Base-by-base conservation (phyloP, 2,888 invertebrate genomes). In the Entomobrya proxima region DNA sequence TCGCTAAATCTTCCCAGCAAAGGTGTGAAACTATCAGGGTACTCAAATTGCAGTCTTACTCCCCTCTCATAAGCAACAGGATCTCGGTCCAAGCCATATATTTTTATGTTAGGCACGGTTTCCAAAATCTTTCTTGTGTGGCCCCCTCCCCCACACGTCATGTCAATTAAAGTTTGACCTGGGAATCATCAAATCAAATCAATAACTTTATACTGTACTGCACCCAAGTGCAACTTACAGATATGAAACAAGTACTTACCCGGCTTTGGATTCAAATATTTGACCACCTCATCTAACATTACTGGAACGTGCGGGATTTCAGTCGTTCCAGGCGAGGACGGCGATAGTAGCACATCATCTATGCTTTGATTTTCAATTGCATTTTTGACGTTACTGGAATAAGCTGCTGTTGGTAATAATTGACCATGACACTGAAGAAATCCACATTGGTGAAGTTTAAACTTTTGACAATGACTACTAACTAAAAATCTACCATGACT, bases 61-160 rank as follows among this genome's bases (percentile, higher is more conserved):
- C 97, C 96, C 91, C 94, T 93, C 76, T 94, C 92, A 92, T 94
- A 93, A 4, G 98, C 96, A 15, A 94, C 90, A 0, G 97, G 97
- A 92, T 98, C 98, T 91, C 98, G 94, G 92, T 98, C 98, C 89
- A 98, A 92, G 0, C 96, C 96, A 91, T 95, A 94, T 1, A 98
- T 92, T 91, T 93, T 95, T 21, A 95, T 93, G 89, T 93, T 92
- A 47, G 95, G 92, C 13, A 94, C 93, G 35, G 93, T 91, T 91
- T 96, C 93, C 67, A 98, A 93, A 89, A 98, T 93, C 91, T 93
- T 93, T 89, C 93, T 93, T 11, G 96, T 94, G 91, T 98, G 98
- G 0, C 98, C 98, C 7, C 98, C 98, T 27, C 96, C 96, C 35
- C 98, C 98, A 93, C 98, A 98, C 15, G 98, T 98, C 97, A 98